A percentile compares a stretch with the other conserved stretches of the same genome.
phyloP scores from a whole-genome alignment of 2,113 vertebrate genomes.

The Nycticryphes semicollaris region DNA sequence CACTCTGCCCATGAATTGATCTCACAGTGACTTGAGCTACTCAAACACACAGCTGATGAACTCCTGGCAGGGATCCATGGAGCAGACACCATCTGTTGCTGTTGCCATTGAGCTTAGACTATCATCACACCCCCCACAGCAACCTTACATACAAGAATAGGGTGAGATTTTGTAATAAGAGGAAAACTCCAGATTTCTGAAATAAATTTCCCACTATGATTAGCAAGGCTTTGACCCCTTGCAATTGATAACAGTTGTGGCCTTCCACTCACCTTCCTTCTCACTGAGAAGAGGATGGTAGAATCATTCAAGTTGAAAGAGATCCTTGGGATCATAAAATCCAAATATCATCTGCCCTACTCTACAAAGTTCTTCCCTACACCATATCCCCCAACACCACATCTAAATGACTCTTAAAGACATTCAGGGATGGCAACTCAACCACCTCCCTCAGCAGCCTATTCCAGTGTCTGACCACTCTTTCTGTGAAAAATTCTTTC shows the following conservation, averaged over 20 bases:
- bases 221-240: neutral
- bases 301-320: too few relatives aligned
- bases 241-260: neutral
- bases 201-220: neutral
- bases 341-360: too few relatives aligned
- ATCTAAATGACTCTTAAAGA: too few relatives aligned
- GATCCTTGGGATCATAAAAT: too few relatives aligned
- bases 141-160: neutral
- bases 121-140: neutral
- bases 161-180: neutral
- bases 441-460: too few relatives aligned
- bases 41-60: neutral
- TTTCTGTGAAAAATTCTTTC: too few relatives aligned
- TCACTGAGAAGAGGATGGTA: neutral
- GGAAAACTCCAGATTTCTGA: neutral
- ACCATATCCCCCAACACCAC: too few relatives aligned
- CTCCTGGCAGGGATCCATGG: neutral
- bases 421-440: too few relatives aligned
- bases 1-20: neutral
- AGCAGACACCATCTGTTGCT: slow-evolving; percentile 5
- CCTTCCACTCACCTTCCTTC: neutral
- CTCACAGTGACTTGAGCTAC: neutral
- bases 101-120: neutral
- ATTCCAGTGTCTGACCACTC: too few relatives aligned
- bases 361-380: too few relatives aligned